Evolutionary conservation across 2,888 invertebrate genomes (phyloP), one percentile per base, ranked within the genome.

Genomic region (Sialis fuliginosa): DNA sequence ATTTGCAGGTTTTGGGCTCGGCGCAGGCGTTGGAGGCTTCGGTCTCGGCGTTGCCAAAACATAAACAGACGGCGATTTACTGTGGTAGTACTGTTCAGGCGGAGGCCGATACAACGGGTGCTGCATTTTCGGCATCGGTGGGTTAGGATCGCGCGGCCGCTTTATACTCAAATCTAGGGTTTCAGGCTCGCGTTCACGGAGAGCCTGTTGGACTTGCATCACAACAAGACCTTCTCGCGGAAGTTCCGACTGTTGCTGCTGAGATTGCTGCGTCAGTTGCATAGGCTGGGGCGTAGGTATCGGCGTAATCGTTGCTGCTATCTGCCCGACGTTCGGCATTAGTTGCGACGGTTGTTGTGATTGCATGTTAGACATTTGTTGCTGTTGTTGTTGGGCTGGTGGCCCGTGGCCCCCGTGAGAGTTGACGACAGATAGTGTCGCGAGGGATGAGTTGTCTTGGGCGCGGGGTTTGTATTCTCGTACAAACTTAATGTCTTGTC

Each of bases 121-220:
- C 6, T 48, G 55, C 50, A 48, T 57, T 53, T 40, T 61, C 54
- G 48, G 54, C 54, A 43, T 54, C n/a, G 59, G 62, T 33, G 56
- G 63, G 33, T 58, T 60, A 49, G 53, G 56, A 48, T 68, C 67
- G 53, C 79, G 62, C 2, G 79, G 79, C 54, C 81, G 80, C 63
- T 84, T 85, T 48, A 85, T 79, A 57, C 83, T 84, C 52, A 86
- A 66, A 58, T 87, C 85, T 1, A 86, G 66, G 0, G 82, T 83
- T 50, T 74, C 72, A 3, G 77, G 76, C 57, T 76, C 78, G 1
- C 71, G 69, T 33, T 76, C 70, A n/a, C 70, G 69, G 9, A 42
- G 47, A 1, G 42, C 47, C 47, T 47, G 10, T 12, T 22, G 22
- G 22, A 22, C 72, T 58, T 74, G 74, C 57, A 75, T 65, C 46